A percentile compares a stretch with the other conserved stretches of the same genome.
phyloP scores from a whole-genome alignment of 2,797 vertebrate genomes.

The Novumbra hubbsi region DNA sequence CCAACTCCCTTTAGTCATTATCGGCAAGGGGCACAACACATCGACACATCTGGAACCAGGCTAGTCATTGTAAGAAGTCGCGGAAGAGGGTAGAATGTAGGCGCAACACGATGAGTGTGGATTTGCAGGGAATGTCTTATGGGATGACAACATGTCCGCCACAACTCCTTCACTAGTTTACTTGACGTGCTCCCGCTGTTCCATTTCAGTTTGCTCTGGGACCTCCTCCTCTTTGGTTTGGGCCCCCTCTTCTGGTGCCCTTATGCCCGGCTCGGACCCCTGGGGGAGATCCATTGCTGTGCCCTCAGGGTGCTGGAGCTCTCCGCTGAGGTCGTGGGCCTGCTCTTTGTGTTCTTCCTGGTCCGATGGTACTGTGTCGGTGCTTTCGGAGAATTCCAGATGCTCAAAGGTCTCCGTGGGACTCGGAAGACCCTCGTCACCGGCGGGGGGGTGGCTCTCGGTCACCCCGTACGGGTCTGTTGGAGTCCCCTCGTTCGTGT shows the following conservation, averaged over 20 bases:
- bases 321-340: slow-evolving; percentile 30
- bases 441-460: slow-evolving; percentile 37
- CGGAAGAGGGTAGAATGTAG: background rate
- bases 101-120: background rate
- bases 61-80: background rate
- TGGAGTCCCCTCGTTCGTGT: slow-evolving; percentile 32
- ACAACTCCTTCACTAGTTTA: slow-evolving; percentile 36
- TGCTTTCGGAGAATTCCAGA: slow-evolving; percentile 29
- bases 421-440: slow-evolving; percentile 40
- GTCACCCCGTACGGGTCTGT: slow-evolving; percentile 39
- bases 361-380: slow-evolving; percentile 34
- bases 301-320: slow-evolving; percentile 34
- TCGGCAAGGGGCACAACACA: background rate
- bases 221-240: slow-evolving; percentile 47
- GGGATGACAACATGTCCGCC: slow-evolving; percentile 11
- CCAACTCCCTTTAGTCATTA: background rate
- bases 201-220: slow-evolving; percentile 26
- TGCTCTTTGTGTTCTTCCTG: slow-evolving; percentile 44
- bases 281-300: slow-evolving; percentile 41
- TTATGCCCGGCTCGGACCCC: slow-evolving; percentile 29
- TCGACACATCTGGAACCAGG: background rate
- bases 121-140: background rate
- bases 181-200: slow-evolving; percentile 41
- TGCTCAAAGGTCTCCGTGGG: slow-evolving; percentile 41
- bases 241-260: slow-evolving; percentile 34